Conservation (phyloP, 2,797 vertebrate genomes). For the Phylloscopus collybita region DNA sequence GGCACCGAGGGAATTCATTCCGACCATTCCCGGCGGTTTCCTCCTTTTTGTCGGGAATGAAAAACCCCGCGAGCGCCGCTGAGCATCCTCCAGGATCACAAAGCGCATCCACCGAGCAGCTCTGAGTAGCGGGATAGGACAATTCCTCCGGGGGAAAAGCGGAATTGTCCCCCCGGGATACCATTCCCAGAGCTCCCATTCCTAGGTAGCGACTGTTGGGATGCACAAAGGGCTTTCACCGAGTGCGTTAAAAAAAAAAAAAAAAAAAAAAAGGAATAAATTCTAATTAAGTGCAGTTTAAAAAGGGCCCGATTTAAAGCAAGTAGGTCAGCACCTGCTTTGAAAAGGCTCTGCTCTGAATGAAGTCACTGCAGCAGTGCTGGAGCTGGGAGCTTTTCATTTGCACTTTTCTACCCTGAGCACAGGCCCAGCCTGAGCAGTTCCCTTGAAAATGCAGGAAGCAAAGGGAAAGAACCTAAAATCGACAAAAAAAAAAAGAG, state of each 20-base stretch:
- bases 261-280: constrained; percentile 8
- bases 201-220: constrained; percentile 42
- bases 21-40: not conserved
- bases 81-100: constrained; percentile 12
- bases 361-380: not conserved
- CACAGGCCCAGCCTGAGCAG: not conserved
- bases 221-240: constrained; percentile 59
- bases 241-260: constrained; percentile 35
- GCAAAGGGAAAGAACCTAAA: not conserved
- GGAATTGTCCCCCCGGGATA: constrained; percentile 8
- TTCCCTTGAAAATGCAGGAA: not conserved
- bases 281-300: constrained; percentile 49
- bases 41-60: not conserved
- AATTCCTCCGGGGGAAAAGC: not conserved
- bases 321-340: constrained; percentile 53
- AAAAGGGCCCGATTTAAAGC: constrained; percentile 15
- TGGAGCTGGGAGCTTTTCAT: not conserved
- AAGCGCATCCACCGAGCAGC: not conserved
- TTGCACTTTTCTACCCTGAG: not conserved
- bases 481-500: not conserved
- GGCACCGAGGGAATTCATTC: not conserved
- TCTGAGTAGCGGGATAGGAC: not conserved
- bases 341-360: constrained; percentile 11
- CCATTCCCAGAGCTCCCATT: constrained; percentile 32
- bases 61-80: not conserved